Evolutionary conservation across 2,113 vertebrate species (phyloP).

Genomic region (Platycercus adscitus): DNA sequence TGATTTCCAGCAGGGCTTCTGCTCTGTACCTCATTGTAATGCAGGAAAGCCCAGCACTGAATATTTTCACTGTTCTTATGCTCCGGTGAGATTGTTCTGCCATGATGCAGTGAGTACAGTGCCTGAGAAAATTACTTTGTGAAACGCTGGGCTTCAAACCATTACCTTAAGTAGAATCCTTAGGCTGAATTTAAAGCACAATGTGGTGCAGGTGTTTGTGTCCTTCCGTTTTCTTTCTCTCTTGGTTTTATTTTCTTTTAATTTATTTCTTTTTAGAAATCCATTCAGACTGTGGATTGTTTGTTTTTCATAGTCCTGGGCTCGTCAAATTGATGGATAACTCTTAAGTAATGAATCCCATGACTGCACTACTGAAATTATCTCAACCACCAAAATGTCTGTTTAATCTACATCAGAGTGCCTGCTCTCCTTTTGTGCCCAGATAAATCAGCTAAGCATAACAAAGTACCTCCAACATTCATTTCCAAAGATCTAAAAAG

Average conservation of each 20-base stretch:
- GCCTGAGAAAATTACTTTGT: constrained; percentile 50
- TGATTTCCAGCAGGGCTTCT: constrained; percentile 31
- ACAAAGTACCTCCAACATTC: constrained; percentile 25
- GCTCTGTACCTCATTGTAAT: constrained; percentile 52
- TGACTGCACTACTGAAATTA: constrained; percentile 44
- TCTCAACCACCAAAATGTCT: constrained; percentile 60
- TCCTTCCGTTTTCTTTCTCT: not conserved
- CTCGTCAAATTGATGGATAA: constrained; percentile 1
- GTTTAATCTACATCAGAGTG: constrained; percentile 54
- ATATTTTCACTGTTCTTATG: constrained; percentile 43
- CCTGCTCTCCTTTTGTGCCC: constrained; percentile 16
- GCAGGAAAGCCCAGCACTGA: constrained; percentile 1
- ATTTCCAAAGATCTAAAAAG: constrained; percentile 55
- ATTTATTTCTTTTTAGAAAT: constrained; percentile 1
- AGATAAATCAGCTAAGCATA: constrained; percentile 60
- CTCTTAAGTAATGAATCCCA: constrained; percentile 28
- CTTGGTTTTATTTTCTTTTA: not conserved
- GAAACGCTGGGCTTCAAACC: not conserved
- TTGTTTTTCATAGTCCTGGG: constrained; percentile 16
- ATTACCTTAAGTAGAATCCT: constrained; percentile 37
- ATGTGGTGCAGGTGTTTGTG: not conserved
- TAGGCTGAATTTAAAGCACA: constrained; percentile 13
- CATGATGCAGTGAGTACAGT: not conserved
- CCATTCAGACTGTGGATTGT: not conserved
- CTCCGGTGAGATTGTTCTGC: constrained; percentile 45